Base-by-base conservation (phyloP, 2,888 invertebrate genomes). In the Mellilla xanthometata region DNA sequence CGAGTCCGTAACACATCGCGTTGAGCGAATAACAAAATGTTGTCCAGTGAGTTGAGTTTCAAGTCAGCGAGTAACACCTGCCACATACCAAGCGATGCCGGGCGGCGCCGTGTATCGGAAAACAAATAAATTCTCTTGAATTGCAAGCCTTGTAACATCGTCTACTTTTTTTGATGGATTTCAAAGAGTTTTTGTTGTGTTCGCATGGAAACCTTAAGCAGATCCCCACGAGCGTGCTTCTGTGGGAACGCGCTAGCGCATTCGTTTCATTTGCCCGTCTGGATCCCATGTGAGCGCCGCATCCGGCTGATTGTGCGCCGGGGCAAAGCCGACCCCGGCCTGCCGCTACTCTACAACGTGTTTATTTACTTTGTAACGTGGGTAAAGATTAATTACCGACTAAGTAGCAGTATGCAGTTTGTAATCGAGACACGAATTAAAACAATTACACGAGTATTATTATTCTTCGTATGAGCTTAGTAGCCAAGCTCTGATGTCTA, bases 231-330 rank as follows among this genome's bases (percentile, higher is more conserved):
- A 74, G 67, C 70, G 68, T 65, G 73, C 63, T 72, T 76, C 80
- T 87, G 88, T 88, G 87, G 86, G 86, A 87, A 85, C 79, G 68
- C 73, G 67, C 64, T 68, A 66, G 75, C 72, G 70, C 75, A 71
- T 73, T 76, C 76, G 69, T 76, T 81, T 76, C 72, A 71, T 73
- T 76, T 72, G 74, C 71, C 73, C 81, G 86, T 82, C 83, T 87
- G 88, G 79, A 71, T 72, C 60, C 79, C 88, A 88, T 85, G 81
- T 88, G 88, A 88, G 82, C 71, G 60, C 62, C 77, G 81, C 81
- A 84, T 85, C 85, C 85, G 86, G 84, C 73, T 60, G 62, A 67
- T 65, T 72, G 65, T 66, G 68, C 66, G 62, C 66, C 68, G 69
- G 68, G 65, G 62, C 66, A 68, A 69, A 71, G 67, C 39, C 39